Conservation (phyloP, 2,888 invertebrate genomes). For the Ligdia adustata region DNA sequence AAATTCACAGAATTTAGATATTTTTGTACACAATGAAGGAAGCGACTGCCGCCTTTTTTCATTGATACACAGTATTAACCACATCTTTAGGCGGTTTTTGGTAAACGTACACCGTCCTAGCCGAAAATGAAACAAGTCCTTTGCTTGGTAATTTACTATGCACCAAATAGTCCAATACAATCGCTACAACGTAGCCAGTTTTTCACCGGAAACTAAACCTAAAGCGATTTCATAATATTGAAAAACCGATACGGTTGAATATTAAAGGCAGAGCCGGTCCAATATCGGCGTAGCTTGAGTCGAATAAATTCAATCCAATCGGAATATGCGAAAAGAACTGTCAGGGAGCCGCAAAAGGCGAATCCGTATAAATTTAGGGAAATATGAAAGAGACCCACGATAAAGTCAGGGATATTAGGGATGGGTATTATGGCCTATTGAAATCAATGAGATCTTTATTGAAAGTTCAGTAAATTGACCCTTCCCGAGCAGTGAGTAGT, state of each 20-base stretch:
- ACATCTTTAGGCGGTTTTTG: too few species aligned
- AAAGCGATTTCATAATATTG: constrained; percentile 32
- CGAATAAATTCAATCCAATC: constrained; percentile 63
- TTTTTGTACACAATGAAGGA: too few species aligned
- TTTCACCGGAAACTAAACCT: constrained; percentile 29
- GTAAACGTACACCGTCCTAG: too few species aligned
- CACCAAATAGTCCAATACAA: too few species aligned
- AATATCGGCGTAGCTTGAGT: constrained; percentile 48
- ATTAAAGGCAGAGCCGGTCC: constrained; percentile 45
- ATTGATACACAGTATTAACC: too few species aligned
- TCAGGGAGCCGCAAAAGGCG: constrained; percentile 63
- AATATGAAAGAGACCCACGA: constrained; percentile 65
- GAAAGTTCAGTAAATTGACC: constrained; percentile 67
- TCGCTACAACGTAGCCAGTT: constrained; percentile 11
- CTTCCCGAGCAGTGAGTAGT: constrained; percentile 38
- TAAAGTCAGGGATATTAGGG: constrained; percentile 69
- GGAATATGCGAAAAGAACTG: constrained; percentile 64
- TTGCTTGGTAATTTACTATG: too few species aligned
- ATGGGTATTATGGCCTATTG: constrained; percentile 70
- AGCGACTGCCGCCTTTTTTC: too few species aligned
- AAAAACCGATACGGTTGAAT: constrained; percentile 39
- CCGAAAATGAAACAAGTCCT: too few species aligned
- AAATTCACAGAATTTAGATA: too few species aligned
- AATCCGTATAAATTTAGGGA: constrained; percentile 69
- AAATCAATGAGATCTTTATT: constrained; percentile 77